phyloP scores from a whole-genome alignment of 2,888 invertebrate genomes.

The Desoria tigrina region DNA sequence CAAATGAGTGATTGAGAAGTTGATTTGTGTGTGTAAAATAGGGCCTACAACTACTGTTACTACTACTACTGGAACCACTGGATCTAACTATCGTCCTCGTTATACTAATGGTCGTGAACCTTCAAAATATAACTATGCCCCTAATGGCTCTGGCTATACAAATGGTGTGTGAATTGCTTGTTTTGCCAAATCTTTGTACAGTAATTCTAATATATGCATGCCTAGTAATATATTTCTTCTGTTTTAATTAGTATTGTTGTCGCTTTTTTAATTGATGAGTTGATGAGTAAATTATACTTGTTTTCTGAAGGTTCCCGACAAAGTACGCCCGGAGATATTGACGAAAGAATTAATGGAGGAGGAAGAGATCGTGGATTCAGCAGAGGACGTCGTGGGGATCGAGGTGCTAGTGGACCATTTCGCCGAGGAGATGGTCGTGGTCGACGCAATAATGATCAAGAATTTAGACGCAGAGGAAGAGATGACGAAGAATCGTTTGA shows the following conservation, averaged over 20 bases:
- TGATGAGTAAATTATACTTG: no score
- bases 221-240: no score
- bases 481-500: slow-evolving; percentile 48
- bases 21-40: slow-evolving; percentile 23
- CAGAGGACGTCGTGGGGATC: slow-evolving; percentile 39
- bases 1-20: slow-evolving; percentile 20
- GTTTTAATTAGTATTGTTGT: no score
- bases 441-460: slow-evolving; percentile 35
- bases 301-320: slow-evolving; percentile 46
- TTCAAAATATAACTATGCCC: slow-evolving; percentile 21
- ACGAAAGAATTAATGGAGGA: slow-evolving; percentile 51
- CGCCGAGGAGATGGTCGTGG: slow-evolving; percentile 35
- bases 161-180: slow-evolving; percentile 25
- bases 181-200: not conserved
- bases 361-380: slow-evolving; percentile 35
- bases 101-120: slow-evolving; percentile 31
- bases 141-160: slow-evolving; percentile 26
- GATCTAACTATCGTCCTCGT: slow-evolving; percentile 29
- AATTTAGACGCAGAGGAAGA: slow-evolving; percentile 39
- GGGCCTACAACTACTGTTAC: no score
- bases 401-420: slow-evolving; percentile 35
- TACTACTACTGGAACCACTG: slow-evolving; percentile 21
- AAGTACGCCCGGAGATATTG: slow-evolving; percentile 52
- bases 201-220: not conserved
- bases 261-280: no score